Conservation (phyloP, 2,113 vertebrate species). For the Picathartes gymnocephalus region DNA sequence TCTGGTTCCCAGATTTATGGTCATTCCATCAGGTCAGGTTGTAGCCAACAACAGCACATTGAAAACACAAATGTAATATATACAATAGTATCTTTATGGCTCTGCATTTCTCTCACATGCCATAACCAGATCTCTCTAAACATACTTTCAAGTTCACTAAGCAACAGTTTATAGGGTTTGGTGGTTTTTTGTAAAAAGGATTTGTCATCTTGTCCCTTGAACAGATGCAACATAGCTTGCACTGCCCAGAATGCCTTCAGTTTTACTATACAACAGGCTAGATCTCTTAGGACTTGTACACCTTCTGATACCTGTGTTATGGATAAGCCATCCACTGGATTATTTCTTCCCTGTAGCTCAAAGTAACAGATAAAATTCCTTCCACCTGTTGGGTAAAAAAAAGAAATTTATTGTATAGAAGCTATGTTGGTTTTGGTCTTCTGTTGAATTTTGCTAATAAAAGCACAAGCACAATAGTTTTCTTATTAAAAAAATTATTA, state of each 20-base stretch:
- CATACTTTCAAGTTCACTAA: conserved; percentile 11
- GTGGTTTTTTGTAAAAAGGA: not conserved
- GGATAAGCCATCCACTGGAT: conserved; percentile 33
- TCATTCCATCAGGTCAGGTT: not conserved
- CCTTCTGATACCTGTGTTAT: conserved; percentile 41
- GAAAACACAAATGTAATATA: conserved; percentile 52
- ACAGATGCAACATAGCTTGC: not conserved
- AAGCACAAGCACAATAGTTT: conserved; percentile 20
- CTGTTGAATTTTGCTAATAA: not conserved
- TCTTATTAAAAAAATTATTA: conserved; percentile 51
- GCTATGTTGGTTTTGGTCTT: not conserved
- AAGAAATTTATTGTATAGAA: not conserved
- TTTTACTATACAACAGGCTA: conserved; percentile 51
- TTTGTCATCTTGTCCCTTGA: not conserved
- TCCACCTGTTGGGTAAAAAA: conserved; percentile 19
- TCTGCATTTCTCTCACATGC: conserved; percentile 9
- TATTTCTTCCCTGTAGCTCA: conserved; percentile 55
- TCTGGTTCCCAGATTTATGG: not conserved
- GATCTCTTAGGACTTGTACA: conserved; percentile 47
- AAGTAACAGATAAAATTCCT: conserved; percentile 59
- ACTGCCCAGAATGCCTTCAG: conserved; percentile 24
- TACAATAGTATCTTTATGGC: not conserved
- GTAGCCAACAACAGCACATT: conserved; percentile 8
- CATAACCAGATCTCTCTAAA: conserved; percentile 4
- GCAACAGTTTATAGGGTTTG: conserved; percentile 24